Conservation (phyloP, 2,797 vertebrate species). For the Rhabdomys pumilio region DNA sequence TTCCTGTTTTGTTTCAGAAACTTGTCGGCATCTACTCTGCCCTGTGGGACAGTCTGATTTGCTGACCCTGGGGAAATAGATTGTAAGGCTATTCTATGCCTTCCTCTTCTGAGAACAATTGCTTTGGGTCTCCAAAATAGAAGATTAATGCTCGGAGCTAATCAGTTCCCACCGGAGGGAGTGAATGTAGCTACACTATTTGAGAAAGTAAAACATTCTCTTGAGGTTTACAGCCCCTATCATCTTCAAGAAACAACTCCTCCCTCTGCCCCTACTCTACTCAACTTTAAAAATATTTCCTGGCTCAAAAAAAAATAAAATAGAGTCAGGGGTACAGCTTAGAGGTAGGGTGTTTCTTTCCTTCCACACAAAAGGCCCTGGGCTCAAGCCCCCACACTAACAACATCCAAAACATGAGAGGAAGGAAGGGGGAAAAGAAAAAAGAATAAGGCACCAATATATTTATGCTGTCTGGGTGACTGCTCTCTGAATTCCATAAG, state of each 20-base stretch:
- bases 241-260: constrained; percentile 48
- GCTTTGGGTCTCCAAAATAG: constrained; percentile 67
- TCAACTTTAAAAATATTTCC: constrained; percentile 51
- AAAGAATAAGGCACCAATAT: neutral
- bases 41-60: neutral
- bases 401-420: neutral
- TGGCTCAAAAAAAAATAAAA: neutral
- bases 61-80: neutral
- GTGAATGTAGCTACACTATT: constrained; percentile 40
- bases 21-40: neutral
- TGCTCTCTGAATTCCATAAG: neutral
- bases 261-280: neutral
- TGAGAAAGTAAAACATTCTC: constrained; percentile 27
- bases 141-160: constrained; percentile 49
- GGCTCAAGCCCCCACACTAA: neutral
- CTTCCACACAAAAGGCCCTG: neutral
- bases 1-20: constrained; percentile 52
- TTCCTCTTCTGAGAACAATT: constrained; percentile 47
- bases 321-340: neutral
- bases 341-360: neutral
- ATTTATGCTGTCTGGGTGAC: neutral
- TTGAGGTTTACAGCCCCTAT: constrained; percentile 32
- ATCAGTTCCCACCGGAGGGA: constrained; percentile 61
- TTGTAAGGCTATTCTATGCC: neutral
- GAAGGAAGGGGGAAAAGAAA: neutral